Percentiles rank a stretch among this genome's conserved stretches.
Conservation (phyloP, 2,888 invertebrate genomes). For the Unio pictorum region DNA sequence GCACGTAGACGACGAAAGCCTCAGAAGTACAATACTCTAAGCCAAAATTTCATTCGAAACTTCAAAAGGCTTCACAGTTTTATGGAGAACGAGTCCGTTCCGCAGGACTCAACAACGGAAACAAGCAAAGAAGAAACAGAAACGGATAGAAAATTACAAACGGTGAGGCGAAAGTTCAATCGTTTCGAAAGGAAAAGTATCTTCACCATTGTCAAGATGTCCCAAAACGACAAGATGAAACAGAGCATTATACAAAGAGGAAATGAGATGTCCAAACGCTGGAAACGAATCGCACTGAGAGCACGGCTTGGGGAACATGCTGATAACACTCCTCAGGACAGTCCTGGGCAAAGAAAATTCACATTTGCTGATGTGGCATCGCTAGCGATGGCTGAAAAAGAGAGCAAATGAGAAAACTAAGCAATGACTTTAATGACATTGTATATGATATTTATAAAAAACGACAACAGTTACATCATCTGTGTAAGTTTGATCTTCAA, state of each 20-base stretch:
- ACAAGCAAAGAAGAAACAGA: slow-evolving; percentile 7
- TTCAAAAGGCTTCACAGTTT: slow-evolving; percentile 46
- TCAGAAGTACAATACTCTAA: slow-evolving; percentile 33
- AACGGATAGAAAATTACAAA: background rate
- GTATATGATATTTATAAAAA: no score
- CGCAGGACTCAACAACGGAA: background rate
- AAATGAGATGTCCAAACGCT: slow-evolving; percentile 19
- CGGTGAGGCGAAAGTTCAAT: slow-evolving; percentile 18
- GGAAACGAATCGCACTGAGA: slow-evolving; percentile 18
- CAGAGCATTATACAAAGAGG: slow-evolving; percentile 25
- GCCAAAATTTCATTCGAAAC: slow-evolving; percentile 47
- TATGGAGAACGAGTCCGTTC: slow-evolving; percentile 27
- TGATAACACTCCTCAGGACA: background rate
- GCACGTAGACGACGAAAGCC: slow-evolving; percentile 1
- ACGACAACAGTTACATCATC: no score
- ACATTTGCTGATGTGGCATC: slow-evolving; percentile 20
- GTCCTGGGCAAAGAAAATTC: slow-evolving; percentile 2
- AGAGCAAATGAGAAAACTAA: slow-evolving; percentile 11
- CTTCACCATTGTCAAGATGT: slow-evolving; percentile 28
- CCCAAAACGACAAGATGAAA: slow-evolving; percentile 25
- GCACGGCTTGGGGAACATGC: slow-evolving; percentile 11
- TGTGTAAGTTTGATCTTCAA: no score
- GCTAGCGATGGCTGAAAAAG: slow-evolving; percentile 21
- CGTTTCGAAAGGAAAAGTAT: slow-evolving; percentile 27
- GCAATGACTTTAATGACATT: background rate